Conservation (phyloP, 23 tunicate genomes). For the Corella eumyota region DNA sequence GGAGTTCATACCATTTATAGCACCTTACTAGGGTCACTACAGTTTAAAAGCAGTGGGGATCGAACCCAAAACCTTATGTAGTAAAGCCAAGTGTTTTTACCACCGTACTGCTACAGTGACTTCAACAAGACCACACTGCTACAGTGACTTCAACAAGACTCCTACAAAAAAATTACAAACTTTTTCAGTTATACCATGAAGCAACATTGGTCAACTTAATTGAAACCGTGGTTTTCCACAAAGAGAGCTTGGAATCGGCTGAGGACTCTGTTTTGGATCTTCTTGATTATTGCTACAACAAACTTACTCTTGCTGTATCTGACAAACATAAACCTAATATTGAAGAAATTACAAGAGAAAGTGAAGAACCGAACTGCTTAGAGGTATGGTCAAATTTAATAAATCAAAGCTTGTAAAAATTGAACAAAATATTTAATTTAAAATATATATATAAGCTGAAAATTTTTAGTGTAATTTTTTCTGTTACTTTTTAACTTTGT, state of each 20-base stretch:
- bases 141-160: too few relatives aligned
- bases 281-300: slow-evolving; percentile 92
- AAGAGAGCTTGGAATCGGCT: slow-evolving; percentile 65
- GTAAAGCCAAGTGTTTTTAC: too few relatives aligned
- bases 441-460: not conserved
- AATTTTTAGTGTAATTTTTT: not conserved
- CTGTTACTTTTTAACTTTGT: not conserved
- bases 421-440: not conserved
- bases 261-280: slow-evolving; percentile 76
- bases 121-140: too few relatives aligned
- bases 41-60: too few relatives aligned
- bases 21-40: too few relatives aligned
- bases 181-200: slow-evolving; percentile 89
- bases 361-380: slow-evolving; percentile 16
- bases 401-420: not conserved
- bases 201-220: slow-evolving; percentile 75
- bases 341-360: slow-evolving; percentile 7
- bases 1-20: too few relatives aligned
- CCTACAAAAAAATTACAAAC: too few relatives aligned
- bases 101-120: too few relatives aligned
- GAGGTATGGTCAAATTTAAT: too few relatives aligned
- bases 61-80: too few relatives aligned
- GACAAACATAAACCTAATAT: slow-evolving; percentile 1
- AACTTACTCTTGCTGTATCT: slow-evolving; percentile 22
- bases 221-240: slow-evolving; percentile 79